Evolutionary conservation across 2,888 invertebrate genomes (phyloP).

Genomic region (Heteromurus nitidus): DNA sequence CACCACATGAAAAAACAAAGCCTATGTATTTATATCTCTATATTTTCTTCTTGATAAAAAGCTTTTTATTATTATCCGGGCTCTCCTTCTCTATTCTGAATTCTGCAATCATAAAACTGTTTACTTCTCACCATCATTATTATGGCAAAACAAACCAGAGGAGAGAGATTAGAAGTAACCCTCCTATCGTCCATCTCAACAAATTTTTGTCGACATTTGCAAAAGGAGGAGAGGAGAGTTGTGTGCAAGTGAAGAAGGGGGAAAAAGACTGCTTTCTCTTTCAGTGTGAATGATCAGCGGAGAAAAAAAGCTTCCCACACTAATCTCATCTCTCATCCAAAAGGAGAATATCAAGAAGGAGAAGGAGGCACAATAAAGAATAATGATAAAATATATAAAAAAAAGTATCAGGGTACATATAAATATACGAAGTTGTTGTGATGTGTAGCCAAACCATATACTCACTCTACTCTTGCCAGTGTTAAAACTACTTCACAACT

Average conservation of each 20-base stretch:
- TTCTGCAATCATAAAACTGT: not conserved
- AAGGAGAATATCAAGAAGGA: not conserved
- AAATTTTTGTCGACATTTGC: conserved; percentile 44
- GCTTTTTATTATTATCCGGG: no score
- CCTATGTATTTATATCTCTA: no score
- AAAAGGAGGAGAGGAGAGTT: no score
- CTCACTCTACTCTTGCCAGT: no score
- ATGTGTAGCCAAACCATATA: no score
- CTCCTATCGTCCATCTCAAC: conserved; percentile 34
- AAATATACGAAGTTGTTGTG: no score
- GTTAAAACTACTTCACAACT: no score
- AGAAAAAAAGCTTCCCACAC: conserved; percentile 60
- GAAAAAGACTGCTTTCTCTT: conserved; percentile 62
- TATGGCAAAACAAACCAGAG: not conserved
- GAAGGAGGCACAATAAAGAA: not conserved
- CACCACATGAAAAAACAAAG: no score
- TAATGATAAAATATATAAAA: not conserved
- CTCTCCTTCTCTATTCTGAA: not conserved
- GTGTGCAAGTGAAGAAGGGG: no score
- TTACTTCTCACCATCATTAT: conserved; percentile 4
- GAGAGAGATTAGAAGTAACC: not conserved
- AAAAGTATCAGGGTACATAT: no score
- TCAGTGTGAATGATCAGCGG: conserved; percentile 51
- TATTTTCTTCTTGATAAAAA: no score
- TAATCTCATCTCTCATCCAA: conserved; percentile 31